Conservation (phyloP, 2,113 vertebrate genomes). For the Festucalex cinctus region DNA sequence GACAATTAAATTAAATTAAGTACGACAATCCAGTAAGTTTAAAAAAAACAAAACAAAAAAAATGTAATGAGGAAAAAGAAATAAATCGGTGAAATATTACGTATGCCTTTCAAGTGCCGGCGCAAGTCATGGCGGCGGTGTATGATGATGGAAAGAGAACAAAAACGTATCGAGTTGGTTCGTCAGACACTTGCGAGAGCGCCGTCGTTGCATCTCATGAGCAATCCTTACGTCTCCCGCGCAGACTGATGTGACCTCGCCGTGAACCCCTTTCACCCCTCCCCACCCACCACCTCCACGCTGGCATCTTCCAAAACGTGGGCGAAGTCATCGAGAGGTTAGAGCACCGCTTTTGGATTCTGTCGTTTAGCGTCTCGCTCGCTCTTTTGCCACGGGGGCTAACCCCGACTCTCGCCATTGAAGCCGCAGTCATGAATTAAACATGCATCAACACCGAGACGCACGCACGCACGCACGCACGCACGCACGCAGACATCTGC, state of each 20-base stretch:
- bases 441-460: slow-evolving; percentile 50
- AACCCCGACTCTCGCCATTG: slow-evolving; percentile 39
- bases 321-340: slow-evolving; percentile 14
- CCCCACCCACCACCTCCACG: slow-evolving; percentile 2
- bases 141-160: slow-evolving; percentile 4
- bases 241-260: background rate
- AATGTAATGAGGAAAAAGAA: too few species aligned
- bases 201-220: background rate
- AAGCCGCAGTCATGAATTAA: slow-evolving; percentile 60
- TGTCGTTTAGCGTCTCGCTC: slow-evolving; percentile 34
- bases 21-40: too few species aligned
- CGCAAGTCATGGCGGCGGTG: background rate
- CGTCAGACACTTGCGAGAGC: background rate
- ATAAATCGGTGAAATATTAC: too few species aligned
- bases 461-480: slow-evolving; percentile 20
- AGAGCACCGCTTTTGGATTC: slow-evolving; percentile 23
- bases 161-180: slow-evolving; percentile 3
- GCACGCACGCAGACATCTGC: slow-evolving; percentile 13
- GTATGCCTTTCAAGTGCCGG: background rate
- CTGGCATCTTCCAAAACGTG: background rate
- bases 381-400: slow-evolving; percentile 38
- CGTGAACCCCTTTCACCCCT: background rate
- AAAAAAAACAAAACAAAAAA: too few species aligned
- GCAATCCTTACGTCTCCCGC: background rate
- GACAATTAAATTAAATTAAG: too few species aligned